Percentiles rank a stretch among this genome's conserved stretches.
These are phyloP conservation scores for Pipistrellus kuhlii DNA, from an alignment of 2,797 vertebrate genomes.

Conservation along the genomic window DNA sequence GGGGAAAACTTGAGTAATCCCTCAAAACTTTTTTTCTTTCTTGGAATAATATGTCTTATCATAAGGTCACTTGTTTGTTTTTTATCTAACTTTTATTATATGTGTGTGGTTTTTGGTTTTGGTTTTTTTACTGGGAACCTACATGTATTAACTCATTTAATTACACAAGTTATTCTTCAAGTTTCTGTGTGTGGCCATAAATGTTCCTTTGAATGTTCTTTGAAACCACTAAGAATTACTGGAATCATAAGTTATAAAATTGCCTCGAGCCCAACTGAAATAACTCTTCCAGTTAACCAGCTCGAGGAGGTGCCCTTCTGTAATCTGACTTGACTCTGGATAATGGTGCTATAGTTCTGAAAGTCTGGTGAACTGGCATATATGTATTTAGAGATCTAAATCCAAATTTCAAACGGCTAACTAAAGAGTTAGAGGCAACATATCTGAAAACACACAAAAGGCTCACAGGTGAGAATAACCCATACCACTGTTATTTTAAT, in stretches of 20 bases:
- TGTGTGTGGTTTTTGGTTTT: conserved; percentile 47
- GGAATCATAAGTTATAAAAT: neutral
- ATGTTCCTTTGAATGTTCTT: conserved; percentile 39
- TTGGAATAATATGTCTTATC: conserved; percentile 37
- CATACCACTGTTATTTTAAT: neutral
- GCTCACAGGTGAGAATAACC: neutral
- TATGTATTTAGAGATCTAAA: neutral
- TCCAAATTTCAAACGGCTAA: neutral
- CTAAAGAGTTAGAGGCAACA: neutral
- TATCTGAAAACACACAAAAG: neutral
- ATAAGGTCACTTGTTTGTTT: neutral
- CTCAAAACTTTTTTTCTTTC: conserved; percentile 27
- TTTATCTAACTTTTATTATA: neutral
- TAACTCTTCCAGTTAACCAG: conserved; percentile 36
- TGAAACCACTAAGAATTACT: conserved; percentile 47
- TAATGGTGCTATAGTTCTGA: neutral
- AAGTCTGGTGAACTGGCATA: neutral
- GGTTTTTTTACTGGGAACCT: conserved; percentile 21
- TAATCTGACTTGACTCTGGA: neutral
- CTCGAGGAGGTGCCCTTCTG: neutral
- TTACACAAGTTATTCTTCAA: conserved; percentile 50
- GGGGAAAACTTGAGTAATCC: neutral
- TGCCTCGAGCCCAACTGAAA: neutral
- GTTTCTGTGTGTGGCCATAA: neutral
- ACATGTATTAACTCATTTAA: conserved; percentile 9